phyloP scores from a whole-genome alignment of 2,888 invertebrate genomes.

The Eupithecia vulgata region DNA sequence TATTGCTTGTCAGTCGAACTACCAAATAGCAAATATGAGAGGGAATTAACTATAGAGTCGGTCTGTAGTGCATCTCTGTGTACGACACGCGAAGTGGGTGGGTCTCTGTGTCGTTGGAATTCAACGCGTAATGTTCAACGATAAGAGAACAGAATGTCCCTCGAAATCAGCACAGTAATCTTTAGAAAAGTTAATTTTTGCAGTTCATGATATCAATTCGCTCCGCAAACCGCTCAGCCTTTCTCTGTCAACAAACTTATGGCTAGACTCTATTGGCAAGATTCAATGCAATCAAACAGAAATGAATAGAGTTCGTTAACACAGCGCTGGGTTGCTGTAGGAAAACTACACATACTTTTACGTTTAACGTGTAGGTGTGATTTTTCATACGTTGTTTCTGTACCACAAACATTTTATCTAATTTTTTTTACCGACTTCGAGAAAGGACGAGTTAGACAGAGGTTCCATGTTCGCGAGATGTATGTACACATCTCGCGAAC shows the following conservation, averaged over 20 bases:
- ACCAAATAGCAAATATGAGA: too few species aligned
- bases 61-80: not conserved
- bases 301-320: not conserved
- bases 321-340: not conserved
- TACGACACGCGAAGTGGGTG: not conserved
- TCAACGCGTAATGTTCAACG: too few species aligned
- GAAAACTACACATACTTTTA: not conserved
- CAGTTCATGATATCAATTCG: not conserved
- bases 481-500: too few species aligned
- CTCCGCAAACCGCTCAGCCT: not conserved
- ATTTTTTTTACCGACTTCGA: not conserved
- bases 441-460: too few species aligned
- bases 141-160: not conserved
- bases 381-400: not conserved
- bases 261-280: conserved; percentile 1
- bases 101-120: too few species aligned
- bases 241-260: not conserved
- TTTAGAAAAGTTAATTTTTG: too few species aligned
- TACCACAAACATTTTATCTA: not conserved
- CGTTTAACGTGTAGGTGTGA: not conserved
- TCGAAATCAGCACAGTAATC: not conserved
- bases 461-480: too few species aligned
- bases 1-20: not conserved
- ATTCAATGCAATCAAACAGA: not conserved
- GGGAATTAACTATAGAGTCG: not conserved